phyloP scores from a whole-genome alignment of 2,113 vertebrate species.

The Bos taurus region DNA sequence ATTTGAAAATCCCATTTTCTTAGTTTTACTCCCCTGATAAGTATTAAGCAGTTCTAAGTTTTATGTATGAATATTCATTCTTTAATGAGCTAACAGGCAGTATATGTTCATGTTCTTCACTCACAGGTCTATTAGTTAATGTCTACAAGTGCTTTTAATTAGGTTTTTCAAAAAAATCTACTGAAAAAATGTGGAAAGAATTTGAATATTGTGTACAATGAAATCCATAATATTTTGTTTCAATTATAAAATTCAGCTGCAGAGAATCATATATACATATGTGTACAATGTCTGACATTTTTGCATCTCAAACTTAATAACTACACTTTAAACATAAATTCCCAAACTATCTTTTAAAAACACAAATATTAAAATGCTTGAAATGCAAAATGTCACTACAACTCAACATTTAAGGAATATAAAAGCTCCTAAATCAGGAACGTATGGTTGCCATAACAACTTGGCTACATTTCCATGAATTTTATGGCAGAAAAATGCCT shows the following conservation, averaged over 20 bases:
- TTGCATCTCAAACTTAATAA: constrained; percentile 57
- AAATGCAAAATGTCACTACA: constrained; percentile 50
- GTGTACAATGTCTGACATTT: constrained; percentile 25
- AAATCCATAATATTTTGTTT: constrained; percentile 27
- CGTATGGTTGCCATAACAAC: constrained; percentile 74
- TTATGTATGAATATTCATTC: constrained; percentile 20
- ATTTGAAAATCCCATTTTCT: constrained; percentile 3
- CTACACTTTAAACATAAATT: constrained; percentile 50
- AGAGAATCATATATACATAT: neutral
- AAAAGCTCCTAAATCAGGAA: constrained; percentile 65
- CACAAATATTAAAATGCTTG: constrained; percentile 47
- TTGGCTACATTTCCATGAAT: constrained; percentile 68
- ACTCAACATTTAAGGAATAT: constrained; percentile 45
- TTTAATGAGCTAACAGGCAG: constrained; percentile 20
- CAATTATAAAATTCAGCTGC: constrained; percentile 46
- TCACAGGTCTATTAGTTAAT: constrained; percentile 3
- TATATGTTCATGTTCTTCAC: constrained; percentile 2
- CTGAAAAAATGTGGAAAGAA: constrained; percentile 52
- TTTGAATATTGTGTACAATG: constrained; percentile 31
- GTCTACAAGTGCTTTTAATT: constrained; percentile 48
- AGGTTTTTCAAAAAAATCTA: constrained; percentile 25
- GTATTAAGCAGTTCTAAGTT: neutral
- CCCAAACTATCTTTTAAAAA: constrained; percentile 42
- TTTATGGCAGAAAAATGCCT: constrained; percentile 69
- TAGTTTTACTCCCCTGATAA: neutral